Percentiles rank a stretch among this genome's conserved stretches.
Conservation (phyloP, 2,113 vertebrate species). For the Bujurquina vittata region DNA sequence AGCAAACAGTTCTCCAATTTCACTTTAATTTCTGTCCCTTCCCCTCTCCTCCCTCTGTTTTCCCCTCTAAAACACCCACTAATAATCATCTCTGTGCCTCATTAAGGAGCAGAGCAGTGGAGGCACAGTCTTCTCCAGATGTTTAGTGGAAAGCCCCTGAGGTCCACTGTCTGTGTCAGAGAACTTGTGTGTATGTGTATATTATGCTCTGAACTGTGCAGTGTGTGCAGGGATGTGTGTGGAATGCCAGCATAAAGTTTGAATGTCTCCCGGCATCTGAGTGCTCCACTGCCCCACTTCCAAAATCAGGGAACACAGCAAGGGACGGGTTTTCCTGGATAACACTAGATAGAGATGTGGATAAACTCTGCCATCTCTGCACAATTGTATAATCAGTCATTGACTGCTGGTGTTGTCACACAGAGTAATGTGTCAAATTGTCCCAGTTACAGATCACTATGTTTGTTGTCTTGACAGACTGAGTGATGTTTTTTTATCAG, state of each 20-base stretch:
- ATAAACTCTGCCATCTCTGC: slow-evolving; percentile 32
- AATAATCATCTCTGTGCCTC: slow-evolving; percentile 73
- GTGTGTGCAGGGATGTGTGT: not conserved
- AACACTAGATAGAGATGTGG: slow-evolving; percentile 57
- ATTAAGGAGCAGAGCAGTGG: slow-evolving; percentile 65
- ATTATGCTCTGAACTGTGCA: slow-evolving; percentile 15
- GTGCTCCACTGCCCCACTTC: slow-evolving; percentile 73
- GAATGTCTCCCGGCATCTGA: slow-evolving; percentile 42
- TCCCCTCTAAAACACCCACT: slow-evolving; percentile 54
- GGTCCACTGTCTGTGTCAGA: slow-evolving; percentile 56
- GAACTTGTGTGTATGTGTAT: slow-evolving; percentile 35
- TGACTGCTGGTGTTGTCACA: slow-evolving; percentile 27
- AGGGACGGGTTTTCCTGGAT: slow-evolving; percentile 6
- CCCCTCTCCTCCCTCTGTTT: slow-evolving; percentile 17
- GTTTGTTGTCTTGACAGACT: not conserved
- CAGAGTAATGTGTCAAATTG: slow-evolving; percentile 8
- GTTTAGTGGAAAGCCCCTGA: slow-evolving; percentile 61
- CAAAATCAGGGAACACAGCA: not conserved
- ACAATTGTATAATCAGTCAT: slow-evolving; percentile 22
- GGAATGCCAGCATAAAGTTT: not conserved
- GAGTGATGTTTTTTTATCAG: not conserved
- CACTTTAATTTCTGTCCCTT: slow-evolving; percentile 39
- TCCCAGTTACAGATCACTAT: not conserved
- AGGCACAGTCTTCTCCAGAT: slow-evolving; percentile 70
- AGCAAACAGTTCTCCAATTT: slow-evolving; percentile 60